Evolutionary conservation across 2,113 vertebrate species (phyloP).

Genomic region (Ifrita kowaldi): DNA sequence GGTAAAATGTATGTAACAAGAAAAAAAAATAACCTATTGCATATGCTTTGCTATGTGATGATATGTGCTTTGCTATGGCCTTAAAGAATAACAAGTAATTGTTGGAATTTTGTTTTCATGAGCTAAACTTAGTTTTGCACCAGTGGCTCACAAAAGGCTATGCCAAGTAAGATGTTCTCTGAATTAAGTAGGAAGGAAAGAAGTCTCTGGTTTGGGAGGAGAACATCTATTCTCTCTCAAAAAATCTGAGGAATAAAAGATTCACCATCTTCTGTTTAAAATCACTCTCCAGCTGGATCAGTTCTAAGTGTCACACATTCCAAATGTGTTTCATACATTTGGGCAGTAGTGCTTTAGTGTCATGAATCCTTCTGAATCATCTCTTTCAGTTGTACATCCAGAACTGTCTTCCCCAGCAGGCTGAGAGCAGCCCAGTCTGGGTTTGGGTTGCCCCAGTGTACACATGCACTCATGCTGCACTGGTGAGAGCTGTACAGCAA

Average conservation of each 20-base stretch:
- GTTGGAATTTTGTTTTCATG: background rate
- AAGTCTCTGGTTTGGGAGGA: background rate
- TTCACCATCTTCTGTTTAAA: constrained; percentile 13
- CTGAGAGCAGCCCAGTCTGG: background rate
- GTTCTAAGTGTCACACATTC: background rate
- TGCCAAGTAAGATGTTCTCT: constrained; percentile 1
- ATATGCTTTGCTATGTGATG: background rate
- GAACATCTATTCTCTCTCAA: background rate
- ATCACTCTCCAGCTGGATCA: background rate
- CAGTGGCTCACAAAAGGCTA: background rate
- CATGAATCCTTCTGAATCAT: background rate
- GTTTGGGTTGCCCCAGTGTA: background rate
- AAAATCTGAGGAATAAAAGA: background rate
- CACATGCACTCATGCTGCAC: fast-evolving
- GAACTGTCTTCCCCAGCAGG: background rate
- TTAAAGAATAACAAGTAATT: background rate
- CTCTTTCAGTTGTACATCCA: too few relatives aligned
- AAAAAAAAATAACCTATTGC: background rate
- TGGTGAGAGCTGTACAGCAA: background rate
- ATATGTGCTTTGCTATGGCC: background rate
- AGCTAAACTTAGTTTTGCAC: background rate
- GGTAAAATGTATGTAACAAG: background rate
- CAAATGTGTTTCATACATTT: background rate
- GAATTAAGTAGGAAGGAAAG: background rate
- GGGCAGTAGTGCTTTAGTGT: background rate